Base-by-base conservation (phyloP, 1,140 invertebrate genomes). In the Drosophila lacertosa region DNA sequence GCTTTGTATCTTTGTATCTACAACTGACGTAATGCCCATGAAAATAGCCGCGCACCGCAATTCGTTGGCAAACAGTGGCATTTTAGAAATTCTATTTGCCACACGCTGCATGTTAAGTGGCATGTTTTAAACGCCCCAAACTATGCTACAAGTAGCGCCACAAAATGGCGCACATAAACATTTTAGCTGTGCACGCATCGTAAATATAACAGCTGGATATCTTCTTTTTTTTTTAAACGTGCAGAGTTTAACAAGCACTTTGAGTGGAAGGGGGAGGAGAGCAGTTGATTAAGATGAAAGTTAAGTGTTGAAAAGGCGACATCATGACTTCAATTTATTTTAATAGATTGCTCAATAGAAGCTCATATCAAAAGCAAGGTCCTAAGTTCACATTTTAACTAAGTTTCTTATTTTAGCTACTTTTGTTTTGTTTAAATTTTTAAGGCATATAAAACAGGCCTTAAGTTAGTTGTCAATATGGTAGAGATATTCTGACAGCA, bases 11-110 rank as follows among this genome's bases (percentile, higher is more conserved):
- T 48, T 1, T 32, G 11, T 5, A 6, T 24, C n/a, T n/a, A n/a
- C n/a, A n/a, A 77, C 74, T 84, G 81, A 84, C 81, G 81, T 88
- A 84, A 84, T 88, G 60, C 68, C 69, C 71, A 74, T 81, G 64
- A 58, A 84, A 84, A 84, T 84, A 88, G 73, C 73, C 45, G 26
- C 53, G 20, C 20, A 40, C n/a, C 71, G 55, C 67, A 74, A 67
- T 68, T 73, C 40, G 51, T 7, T 45, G 51, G 40, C 62, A 57
- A 64, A 57, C 13, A 82, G n/a, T n/a, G 58, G 58, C 76, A 65
- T 72, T 80, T 79, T 48, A 64, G 37, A 62, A 53, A 67, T 74
- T 65, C 48, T 66, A 60, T 70, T 76, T 64, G 73, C 70, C 73
- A 48, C 47, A 15, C 42, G 65, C 20, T 53, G 65, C 48, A 68